phyloP scores from a whole-genome alignment of 2,797 vertebrate genomes.

The Nannoperca obscura region DNA sequence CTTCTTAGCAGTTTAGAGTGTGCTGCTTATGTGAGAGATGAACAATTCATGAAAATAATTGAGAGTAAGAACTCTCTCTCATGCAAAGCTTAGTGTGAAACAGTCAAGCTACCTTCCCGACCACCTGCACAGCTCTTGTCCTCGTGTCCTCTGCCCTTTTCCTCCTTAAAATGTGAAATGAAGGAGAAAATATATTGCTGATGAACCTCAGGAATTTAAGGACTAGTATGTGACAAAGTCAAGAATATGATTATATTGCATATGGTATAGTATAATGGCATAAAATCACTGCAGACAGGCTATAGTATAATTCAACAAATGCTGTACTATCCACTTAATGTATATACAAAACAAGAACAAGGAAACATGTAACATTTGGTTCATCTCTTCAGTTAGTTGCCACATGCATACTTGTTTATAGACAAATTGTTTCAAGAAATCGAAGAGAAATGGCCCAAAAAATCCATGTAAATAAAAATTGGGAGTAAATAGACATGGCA shows the following conservation, averaged over 20 bases:
- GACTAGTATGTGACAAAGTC: not conserved
- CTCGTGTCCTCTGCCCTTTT: not conserved
- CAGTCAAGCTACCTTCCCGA: slow-evolving; percentile 37
- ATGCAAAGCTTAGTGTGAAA: slow-evolving; percentile 42
- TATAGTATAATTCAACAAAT: not conserved
- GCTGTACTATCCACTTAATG: not conserved
- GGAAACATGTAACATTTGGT: not conserved
- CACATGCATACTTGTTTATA: slow-evolving; percentile 26
- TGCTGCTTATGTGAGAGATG: slow-evolving; percentile 56
- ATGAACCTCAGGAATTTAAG: slow-evolving; percentile 12
- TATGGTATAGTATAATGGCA: not conserved
- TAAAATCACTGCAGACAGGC: not conserved
- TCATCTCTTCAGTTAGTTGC: slow-evolving; percentile 29
- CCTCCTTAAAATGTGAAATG: not conserved
- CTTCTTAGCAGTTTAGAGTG: slow-evolving; percentile 66
- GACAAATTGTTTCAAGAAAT: slow-evolving; percentile 36
- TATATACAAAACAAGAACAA: not conserved
- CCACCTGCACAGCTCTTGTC: slow-evolving; percentile 14
- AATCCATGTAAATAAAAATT: slow-evolving; percentile 70
- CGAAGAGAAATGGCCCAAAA: slow-evolving; percentile 40
- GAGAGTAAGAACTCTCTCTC: slow-evolving; percentile 39
- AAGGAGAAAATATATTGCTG: not conserved
- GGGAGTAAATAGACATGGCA: slow-evolving; percentile 71
- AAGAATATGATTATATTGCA: slow-evolving; percentile 5
- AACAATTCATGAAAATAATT: slow-evolving; percentile 68